Conservation (phyloP, 2,797 vertebrate genomes). For the Bradypus variegatus region DNA sequence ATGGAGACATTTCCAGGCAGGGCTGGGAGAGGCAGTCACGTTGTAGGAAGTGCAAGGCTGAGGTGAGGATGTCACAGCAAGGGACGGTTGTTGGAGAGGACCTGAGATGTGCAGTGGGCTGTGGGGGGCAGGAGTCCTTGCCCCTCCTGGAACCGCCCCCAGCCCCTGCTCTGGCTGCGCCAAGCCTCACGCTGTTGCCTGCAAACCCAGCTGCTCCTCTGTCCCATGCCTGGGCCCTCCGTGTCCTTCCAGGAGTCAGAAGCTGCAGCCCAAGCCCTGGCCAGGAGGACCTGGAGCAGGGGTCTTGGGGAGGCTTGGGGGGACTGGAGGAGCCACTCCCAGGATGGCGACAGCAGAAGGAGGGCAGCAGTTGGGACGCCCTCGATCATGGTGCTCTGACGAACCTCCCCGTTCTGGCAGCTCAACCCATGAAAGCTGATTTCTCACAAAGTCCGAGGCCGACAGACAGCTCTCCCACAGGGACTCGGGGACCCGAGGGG, state of each 20-base stretch:
- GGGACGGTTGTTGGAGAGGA: not conserved
- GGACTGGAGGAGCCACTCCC: not conserved
- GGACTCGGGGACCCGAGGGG: not conserved
- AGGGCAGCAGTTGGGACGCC: not conserved
- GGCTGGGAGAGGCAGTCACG: fast-evolving
- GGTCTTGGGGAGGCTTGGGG: not conserved
- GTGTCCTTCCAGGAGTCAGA: not conserved
- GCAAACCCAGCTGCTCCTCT: not conserved
- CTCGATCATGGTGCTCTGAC: too few relatives aligned
- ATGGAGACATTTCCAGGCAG: not conserved
- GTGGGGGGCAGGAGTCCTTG: too few relatives aligned
- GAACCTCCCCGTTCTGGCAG: not conserved
- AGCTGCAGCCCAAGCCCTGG: not conserved
- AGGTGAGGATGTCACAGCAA: not conserved
- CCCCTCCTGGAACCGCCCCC: not conserved
- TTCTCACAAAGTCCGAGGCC: not conserved
- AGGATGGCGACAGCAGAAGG: not conserved
- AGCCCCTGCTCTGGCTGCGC: not conserved
- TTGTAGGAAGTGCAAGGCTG: not conserved
- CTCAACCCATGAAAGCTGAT: not conserved
- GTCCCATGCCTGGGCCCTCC: too few relatives aligned
- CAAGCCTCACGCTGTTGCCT: too few relatives aligned
- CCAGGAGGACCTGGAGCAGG: not conserved
- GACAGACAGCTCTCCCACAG: not conserved
- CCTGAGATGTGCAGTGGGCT: too few relatives aligned